A percentile compares a stretch with the other conserved stretches of the same genome.
Conservation (phyloP, 2,113 vertebrate genomes). For the Aptenodytes forsteri region DNA sequence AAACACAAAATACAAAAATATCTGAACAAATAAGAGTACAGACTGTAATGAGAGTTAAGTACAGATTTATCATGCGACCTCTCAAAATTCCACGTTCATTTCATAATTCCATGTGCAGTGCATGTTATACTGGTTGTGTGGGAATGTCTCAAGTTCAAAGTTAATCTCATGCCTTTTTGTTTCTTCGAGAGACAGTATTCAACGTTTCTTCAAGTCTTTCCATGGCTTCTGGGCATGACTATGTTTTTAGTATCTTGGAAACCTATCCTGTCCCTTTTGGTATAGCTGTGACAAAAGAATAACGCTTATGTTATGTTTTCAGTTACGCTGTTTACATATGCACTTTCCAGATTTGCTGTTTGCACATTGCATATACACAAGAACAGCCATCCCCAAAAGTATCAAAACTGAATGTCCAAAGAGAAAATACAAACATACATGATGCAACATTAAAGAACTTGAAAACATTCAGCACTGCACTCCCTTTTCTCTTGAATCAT, state of each 20-base stretch:
- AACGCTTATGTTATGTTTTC: slow-evolving; percentile 54
- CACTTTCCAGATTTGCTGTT: neutral
- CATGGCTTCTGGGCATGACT: slow-evolving; percentile 69
- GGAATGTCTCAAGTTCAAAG: slow-evolving; percentile 54
- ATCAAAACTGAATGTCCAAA: neutral
- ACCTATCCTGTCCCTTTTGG: slow-evolving; percentile 69
- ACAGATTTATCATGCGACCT: slow-evolving; percentile 44
- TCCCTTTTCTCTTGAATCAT: neutral
- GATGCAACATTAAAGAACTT: neutral
- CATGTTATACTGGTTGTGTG: slow-evolving; percentile 40
- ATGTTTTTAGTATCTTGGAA: slow-evolving; percentile 67
- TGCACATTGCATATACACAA: neutral
- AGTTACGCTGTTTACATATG: neutral
- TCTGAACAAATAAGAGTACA: slow-evolving; percentile 22
- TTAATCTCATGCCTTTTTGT: slow-evolving; percentile 64
- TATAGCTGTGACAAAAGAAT: slow-evolving; percentile 69
- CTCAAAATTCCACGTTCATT: slow-evolving; percentile 50
- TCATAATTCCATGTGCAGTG: slow-evolving; percentile 54
- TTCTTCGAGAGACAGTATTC: slow-evolving; percentile 68
- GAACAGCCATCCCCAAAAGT: neutral
- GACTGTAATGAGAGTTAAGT: neutral
- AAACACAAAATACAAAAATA: slow-evolving; percentile 25
- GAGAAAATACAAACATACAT: neutral
- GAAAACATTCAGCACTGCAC: neutral
- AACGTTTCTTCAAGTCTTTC: slow-evolving; percentile 64